Percentiles rank a stretch among this genome's conserved stretches.
Conservation (phyloP, 2,888 invertebrate species). For the Dermolepida albohirtum region DNA sequence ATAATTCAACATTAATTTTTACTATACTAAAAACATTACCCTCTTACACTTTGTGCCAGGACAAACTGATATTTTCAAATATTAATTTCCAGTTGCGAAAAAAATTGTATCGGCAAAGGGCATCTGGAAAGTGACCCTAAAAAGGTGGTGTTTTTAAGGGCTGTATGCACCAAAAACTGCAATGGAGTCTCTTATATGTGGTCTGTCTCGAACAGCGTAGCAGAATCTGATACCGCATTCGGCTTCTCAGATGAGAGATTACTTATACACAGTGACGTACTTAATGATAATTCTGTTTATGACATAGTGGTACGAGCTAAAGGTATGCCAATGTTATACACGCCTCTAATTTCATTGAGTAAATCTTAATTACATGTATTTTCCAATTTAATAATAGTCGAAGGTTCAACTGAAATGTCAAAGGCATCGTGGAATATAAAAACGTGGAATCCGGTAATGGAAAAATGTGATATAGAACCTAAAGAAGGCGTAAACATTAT, state of each 20-base stretch:
- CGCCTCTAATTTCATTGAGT: too few species aligned
- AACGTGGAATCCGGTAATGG: background rate
- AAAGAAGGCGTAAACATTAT: constrained; percentile 10
- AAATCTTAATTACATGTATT: too few species aligned
- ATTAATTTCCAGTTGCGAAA: constrained; percentile 17
- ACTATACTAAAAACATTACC: background rate
- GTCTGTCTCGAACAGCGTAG: constrained; percentile 4
- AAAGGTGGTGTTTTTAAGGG: constrained; percentile 16
- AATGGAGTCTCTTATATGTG: constrained; percentile 19
- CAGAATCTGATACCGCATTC: background rate
- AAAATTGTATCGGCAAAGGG: constrained; percentile 34
- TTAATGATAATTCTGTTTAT: constrained; percentile 5
- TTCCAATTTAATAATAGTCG: constrained; percentile 4
- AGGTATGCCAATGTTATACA: constrained; percentile 7
- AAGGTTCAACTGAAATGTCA: background rate
- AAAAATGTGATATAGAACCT: constrained; percentile 8
- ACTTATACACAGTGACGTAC: background rate
- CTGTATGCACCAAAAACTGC: constrained; percentile 25
- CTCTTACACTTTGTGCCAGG: too few species aligned
- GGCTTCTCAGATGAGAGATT: constrained; percentile 9
- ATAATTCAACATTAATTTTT: too few species aligned
- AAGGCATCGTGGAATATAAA: constrained; percentile 9
- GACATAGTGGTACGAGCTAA: constrained; percentile 9
- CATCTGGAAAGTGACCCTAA: constrained; percentile 6
- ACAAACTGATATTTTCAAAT: too few species aligned